Evolutionary conservation across 2,888 invertebrate species (phyloP), one percentile per base, ranked within the genome.

Genomic region (Seira musarum): DNA sequence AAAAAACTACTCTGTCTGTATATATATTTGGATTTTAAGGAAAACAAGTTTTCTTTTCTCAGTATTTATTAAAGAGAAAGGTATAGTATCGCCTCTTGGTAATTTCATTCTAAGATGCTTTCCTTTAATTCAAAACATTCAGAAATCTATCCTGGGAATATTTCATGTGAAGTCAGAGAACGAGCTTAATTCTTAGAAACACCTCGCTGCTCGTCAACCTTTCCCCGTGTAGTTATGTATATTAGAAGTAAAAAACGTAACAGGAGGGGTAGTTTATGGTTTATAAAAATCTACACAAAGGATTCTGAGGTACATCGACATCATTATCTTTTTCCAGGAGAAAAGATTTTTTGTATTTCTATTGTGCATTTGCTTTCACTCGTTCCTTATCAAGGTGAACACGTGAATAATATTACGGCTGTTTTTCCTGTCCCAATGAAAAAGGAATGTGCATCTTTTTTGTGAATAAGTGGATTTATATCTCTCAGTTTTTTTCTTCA

Each of bases 71-170:
- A 78, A 64, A 46, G 69, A 78, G 46, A 71, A 66, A 67, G 60
- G 67, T 40, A 30, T n/a, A 49, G 72, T 72, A 72, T 79, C 66
- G 78, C 72, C 67, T 76, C 67, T 19, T 21, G 67, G 72, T 72
- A 78, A 72, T 78, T 78, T 78, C 67, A 49, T 35, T 0, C 21
- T 49, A 65, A 77, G 78, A 79, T 53, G 67, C 72, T 40, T 71
- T 25, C 78, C 67, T 79, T n/a, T 79, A 79, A 79, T 79, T 79
- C 78, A 79, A 79, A 79, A 72, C 72, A 79, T 79, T 79, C 72
- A 79, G 78, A 79, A 79, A 79, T 79, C 78, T 72, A 79, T 72
- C 78, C 40, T 72, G 78, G 78, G 78, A 79, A 79, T 79, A 79
- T 79, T 79, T 79, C 78, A 79, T 79, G 67, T 67, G 63, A 65